Conservation (phyloP, 2,113 vertebrate genomes). For the Onychostoma macrolepis region DNA sequence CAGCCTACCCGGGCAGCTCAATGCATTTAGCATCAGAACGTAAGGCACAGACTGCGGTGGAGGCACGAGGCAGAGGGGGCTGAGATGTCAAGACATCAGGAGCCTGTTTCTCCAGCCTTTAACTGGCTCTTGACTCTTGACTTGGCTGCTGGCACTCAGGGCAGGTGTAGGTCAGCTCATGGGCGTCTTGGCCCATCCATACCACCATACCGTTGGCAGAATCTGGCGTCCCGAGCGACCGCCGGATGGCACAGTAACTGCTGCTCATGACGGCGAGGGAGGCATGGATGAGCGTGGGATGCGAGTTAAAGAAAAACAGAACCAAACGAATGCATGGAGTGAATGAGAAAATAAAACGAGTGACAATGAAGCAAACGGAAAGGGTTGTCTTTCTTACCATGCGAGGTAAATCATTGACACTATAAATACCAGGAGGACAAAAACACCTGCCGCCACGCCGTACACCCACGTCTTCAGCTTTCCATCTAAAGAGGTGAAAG, state of each 20-base stretch:
- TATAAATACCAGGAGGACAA: conserved; percentile 98
- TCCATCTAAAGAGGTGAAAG: conserved; percentile 79
- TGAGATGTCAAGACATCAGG: conserved; percentile 28
- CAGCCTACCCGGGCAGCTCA: conserved; percentile 3
- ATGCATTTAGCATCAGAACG: conserved; percentile 59
- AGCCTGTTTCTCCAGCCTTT: conserved; percentile 54
- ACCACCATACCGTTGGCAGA: conserved; percentile 66
- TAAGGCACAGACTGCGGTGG: conserved; percentile 59
- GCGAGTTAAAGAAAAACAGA: conserved; percentile 3
- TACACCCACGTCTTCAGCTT: conserved; percentile 99
- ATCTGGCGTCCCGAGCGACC: conserved; percentile 71
- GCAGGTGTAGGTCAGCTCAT: conserved; percentile 76
- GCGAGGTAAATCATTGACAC: conserved; percentile 99
- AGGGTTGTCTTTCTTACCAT: conserved; percentile 85
- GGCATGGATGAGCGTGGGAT: conserved; percentile 29
- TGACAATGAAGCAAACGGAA: neutral
- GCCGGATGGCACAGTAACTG: conserved; percentile 72
- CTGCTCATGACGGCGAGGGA: conserved; percentile 62
- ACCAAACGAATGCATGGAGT: conserved; percentile 15
- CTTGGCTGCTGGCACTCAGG: conserved; percentile 74
- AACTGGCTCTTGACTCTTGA: conserved; percentile 58
- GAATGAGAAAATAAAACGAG: conserved; percentile 35
- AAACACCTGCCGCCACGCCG: conserved; percentile 92
- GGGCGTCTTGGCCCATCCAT: conserved; percentile 69
- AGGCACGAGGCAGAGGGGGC: conserved; percentile 43